Percentiles rank a stretch among this genome's conserved stretches.
Conservation (phyloP, 64 coral and sea anemone genomes). For the Orbicella faveolata region DNA sequence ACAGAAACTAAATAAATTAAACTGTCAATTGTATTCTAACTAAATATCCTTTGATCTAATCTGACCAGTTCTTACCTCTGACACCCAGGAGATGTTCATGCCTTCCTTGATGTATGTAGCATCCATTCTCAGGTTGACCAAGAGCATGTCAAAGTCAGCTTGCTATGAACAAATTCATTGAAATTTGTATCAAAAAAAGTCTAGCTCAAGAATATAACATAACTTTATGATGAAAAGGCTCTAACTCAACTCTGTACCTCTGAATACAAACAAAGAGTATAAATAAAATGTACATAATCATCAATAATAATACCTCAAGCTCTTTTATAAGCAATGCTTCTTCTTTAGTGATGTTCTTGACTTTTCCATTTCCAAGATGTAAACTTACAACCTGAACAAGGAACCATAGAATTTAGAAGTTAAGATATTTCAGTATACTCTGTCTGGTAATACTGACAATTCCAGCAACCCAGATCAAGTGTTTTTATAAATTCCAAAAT, state of each 20-base stretch:
- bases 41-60: too few relatives aligned
- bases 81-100: constrained; percentile 86
- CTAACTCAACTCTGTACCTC: neutral
- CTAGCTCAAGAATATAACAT: too few relatives aligned
- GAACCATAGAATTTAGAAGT: neutral
- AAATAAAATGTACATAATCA: neutral
- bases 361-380: constrained; percentile 88
- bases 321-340: constrained; percentile 97
- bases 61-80: constrained; percentile 55
- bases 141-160: constrained; percentile 98
- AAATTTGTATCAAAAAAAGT: neutral
- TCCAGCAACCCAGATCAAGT: too few relatives aligned
- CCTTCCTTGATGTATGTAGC: constrained; percentile 92
- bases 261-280: neutral
- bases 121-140: constrained; percentile 95
- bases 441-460: too few relatives aligned
- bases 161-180: constrained; percentile 57
- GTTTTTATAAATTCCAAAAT: neutral
- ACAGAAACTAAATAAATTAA: too few relatives aligned
- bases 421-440: too few relatives aligned
- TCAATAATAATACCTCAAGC: constrained; percentile 66
- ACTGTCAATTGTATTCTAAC: too few relatives aligned
- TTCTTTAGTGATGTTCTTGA: constrained; percentile 94
- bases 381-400: constrained; percentile 67
- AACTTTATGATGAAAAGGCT: neutral